Conservation (phyloP, 2,113 vertebrate species). For the Promerops cafer region DNA sequence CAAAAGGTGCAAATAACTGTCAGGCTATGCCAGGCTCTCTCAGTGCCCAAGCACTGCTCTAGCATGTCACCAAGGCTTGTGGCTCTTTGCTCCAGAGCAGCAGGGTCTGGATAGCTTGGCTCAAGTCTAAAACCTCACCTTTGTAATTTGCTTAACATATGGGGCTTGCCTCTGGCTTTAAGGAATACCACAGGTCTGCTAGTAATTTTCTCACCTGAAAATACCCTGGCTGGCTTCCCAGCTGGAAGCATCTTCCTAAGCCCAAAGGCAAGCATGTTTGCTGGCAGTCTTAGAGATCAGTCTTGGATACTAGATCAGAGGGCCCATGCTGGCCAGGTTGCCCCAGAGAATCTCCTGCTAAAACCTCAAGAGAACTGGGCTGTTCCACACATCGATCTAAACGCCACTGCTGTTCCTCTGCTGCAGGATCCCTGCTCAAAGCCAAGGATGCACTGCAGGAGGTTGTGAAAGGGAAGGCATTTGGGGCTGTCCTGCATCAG, state of each 20-base stretch:
- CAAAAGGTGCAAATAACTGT: background rate
- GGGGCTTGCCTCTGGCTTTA: background rate
- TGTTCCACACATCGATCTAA: background rate
- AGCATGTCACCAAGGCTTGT: background rate
- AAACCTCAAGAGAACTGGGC: background rate
- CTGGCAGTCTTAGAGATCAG: background rate
- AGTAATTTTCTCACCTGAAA: conserved; percentile 6
- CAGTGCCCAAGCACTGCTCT: background rate
- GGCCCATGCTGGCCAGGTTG: background rate
- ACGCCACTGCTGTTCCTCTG: background rate
- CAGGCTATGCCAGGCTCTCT: background rate
- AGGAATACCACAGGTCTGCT: background rate
- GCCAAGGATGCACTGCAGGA: background rate
- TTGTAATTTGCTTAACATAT: background rate
- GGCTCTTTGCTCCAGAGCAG: background rate
- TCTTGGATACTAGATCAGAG: background rate
- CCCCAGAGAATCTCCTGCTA: background rate
- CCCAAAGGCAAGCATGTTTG: background rate
- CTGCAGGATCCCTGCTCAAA: rapidly evolving
- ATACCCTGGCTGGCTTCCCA: background rate
- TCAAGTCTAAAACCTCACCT: background rate
- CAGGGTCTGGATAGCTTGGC: background rate
- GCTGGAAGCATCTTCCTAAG: background rate
- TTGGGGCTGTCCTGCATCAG: background rate
- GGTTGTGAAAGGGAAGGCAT: rapidly evolving